A percentile compares a stretch with the other conserved stretches of the same genome.
Conservation (phyloP, 2,797 vertebrate genomes). For the Rhyacichthys aspro region DNA sequence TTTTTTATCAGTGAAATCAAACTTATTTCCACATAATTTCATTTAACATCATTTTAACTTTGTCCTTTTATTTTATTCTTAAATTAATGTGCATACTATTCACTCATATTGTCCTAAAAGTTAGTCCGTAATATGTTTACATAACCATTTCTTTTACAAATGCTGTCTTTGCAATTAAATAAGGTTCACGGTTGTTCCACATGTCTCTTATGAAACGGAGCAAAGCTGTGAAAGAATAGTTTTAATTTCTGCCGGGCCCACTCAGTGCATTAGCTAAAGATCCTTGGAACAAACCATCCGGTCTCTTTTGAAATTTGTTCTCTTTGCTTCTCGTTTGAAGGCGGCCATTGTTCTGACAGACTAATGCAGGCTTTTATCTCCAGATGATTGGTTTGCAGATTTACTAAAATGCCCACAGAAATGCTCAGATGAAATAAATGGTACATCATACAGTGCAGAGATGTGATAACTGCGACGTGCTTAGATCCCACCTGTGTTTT, state of each 20-base stretch:
- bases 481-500: neutral
- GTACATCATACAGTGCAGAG: neutral
- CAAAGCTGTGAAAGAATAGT: neutral
- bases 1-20: too few species aligned
- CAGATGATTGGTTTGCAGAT: constrained; percentile 8
- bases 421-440: constrained; percentile 1
- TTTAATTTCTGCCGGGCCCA: constrained; percentile 7
- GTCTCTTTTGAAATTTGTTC: neutral
- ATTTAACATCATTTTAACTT: too few species aligned
- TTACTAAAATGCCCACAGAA: constrained; percentile 9
- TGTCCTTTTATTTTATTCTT: too few species aligned
- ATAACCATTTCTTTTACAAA: too few species aligned
- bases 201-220: neutral
- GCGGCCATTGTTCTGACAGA: constrained; percentile 1
- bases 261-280: neutral
- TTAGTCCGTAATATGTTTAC: too few species aligned
- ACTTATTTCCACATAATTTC: too few species aligned
- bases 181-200: too few species aligned
- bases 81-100: too few species aligned
- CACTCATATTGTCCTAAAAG: too few species aligned
- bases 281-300: constrained; percentile 3
- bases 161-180: too few species aligned
- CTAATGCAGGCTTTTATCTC: constrained; percentile 15
- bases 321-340: constrained; percentile 10
- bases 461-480: constrained; percentile 2